These are phyloP conservation scores for Ascidia mentula DNA, from an alignment of 23 tunicate genomes.

Conservation along the genomic window DNA sequence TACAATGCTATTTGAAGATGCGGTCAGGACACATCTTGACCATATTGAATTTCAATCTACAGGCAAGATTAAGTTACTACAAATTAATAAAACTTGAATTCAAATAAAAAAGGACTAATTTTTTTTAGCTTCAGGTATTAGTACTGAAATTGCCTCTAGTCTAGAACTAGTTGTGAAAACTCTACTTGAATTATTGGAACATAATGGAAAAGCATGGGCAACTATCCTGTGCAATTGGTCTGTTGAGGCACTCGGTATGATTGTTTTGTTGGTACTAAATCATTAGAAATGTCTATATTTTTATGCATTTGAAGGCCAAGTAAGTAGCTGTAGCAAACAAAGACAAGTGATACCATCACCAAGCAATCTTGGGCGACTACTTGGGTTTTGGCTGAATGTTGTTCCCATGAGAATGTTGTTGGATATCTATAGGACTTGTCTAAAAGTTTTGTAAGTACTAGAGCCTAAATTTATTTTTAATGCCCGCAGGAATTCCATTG, in stretches of 20 bases:
- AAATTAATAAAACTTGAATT: too few relatives aligned
- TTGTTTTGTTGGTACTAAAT: background rate
- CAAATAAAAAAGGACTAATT: too few relatives aligned
- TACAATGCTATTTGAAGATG: slow-evolving; percentile 81
- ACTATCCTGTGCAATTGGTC: slow-evolving; percentile 83
- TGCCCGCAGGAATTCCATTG: background rate
- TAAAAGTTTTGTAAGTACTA: slow-evolving; percentile 71
- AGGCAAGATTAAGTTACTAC: slow-evolving; percentile 6
- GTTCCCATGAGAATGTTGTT: slow-evolving; percentile 71
- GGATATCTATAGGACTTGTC: slow-evolving; percentile 57
- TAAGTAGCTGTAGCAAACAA: slow-evolving; percentile 68
- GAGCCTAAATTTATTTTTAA: background rate
- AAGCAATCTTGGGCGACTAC: slow-evolving; percentile 20
- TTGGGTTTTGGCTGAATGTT: slow-evolving; percentile 59
- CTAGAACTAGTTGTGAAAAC: slow-evolving; percentile 66
- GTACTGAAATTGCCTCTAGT: slow-evolving; percentile 56
- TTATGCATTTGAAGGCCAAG: slow-evolving; percentile 45
- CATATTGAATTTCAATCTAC: slow-evolving; percentile 62
- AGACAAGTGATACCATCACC: slow-evolving; percentile 52
- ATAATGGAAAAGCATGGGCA: slow-evolving; percentile 78
- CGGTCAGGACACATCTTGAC: slow-evolving; percentile 48
- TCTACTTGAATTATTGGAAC: slow-evolving; percentile 48
- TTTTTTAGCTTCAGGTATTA: slow-evolving; percentile 36
- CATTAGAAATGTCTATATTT: background rate
- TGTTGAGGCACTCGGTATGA: slow-evolving; percentile 73